Evolutionary conservation across 2,888 invertebrate genomes (phyloP).

Genomic region (Leucozona laternaria): DNA sequence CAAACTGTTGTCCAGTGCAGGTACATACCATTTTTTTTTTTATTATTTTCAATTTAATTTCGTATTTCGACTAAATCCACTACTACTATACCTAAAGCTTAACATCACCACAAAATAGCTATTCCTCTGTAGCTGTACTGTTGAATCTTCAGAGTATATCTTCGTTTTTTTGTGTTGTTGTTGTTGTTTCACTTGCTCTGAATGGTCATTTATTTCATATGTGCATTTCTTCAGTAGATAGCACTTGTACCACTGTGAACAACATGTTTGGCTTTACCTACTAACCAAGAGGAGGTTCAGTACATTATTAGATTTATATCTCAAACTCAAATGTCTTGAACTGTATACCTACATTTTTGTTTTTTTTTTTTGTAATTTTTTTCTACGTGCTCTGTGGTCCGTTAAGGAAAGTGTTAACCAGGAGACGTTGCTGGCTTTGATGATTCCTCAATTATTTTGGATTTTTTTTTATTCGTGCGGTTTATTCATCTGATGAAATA

Average conservation of each 20-base stretch:
- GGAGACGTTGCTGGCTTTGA: slow-evolving; percentile 30
- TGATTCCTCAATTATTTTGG: slow-evolving; percentile 1
- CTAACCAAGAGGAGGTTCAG: slow-evolving; percentile 6
- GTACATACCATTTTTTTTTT: slow-evolving; percentile 18
- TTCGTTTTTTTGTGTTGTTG: slow-evolving; percentile 7
- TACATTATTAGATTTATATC: slow-evolving; percentile 21
- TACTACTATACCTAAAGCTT: not conserved
- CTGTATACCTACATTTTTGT: not conserved
- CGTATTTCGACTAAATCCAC: slow-evolving; percentile 7
- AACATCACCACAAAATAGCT: slow-evolving; percentile 18
- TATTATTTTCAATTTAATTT: no score
- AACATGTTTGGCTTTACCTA: not conserved
- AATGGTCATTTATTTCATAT: slow-evolving; percentile 35
- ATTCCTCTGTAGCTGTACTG: no score
- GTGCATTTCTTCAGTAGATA: slow-evolving; percentile 24
- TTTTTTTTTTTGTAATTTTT: not conserved
- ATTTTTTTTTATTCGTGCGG: not conserved
- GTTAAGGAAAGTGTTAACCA: slow-evolving; percentile 39
- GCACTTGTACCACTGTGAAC: slow-evolving; percentile 1
- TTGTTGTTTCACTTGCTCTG: not conserved
- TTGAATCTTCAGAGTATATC: slow-evolving; percentile 9
- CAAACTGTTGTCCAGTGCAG: not conserved
- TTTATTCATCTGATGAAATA: slow-evolving; percentile 32
- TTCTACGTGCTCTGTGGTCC: slow-evolving; percentile 11
- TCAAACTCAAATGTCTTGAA: slow-evolving; percentile 36